Evolutionary conservation across 2,888 invertebrate species (phyloP), one percentile per base, ranked within the genome.

Genomic region (Acleris laterana): DNA sequence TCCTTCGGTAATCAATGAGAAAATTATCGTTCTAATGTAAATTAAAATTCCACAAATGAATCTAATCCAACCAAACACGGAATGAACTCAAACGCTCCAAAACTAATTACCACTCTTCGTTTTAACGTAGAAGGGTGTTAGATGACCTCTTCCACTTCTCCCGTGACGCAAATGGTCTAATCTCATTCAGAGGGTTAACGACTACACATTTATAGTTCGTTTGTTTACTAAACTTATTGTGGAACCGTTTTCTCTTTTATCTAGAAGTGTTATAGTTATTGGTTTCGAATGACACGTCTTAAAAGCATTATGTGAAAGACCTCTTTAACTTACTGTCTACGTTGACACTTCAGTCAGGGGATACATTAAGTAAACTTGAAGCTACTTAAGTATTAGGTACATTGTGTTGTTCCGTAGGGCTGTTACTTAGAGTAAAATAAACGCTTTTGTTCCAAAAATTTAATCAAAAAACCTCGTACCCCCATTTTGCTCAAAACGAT

Each of bases 91-190:
- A 32, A 32, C 25, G 9, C 17, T 46, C 44, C 32, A 16, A 64
- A 63, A 59, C 52, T 42, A 17, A 48, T 59, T 25, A 22, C 19
- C 63, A 25, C 44, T 42, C 42, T 17, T 53, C 52, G 25, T 55
- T 55, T 59, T 48, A 25, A 49, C 49, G 38, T 48, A 51, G n/a
- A 56, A 57, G 50, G 55, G 44, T 61, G 56, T 51, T 61, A 17
- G 28, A 50, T 17, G 61, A 57, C 64, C 59, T 59, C 53, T 32
- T 53, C 53, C 62, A 63, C 70, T 67, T 71, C 62, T 58, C 9
- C 69, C 63, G 69, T 75, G 80, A 78, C 80, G 75, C 75, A 75
- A 79, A 71, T 64, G 63, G 67, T 68, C 70, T 79, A 76, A 80
- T 77, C 74, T 73, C 58, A 58, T 77, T 74, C 72, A 52, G 55